These are phyloP conservation scores for Pristionchus maxplancki DNA, from an alignment of 2,888 invertebrate species.

Conservation along the genomic window DNA sequence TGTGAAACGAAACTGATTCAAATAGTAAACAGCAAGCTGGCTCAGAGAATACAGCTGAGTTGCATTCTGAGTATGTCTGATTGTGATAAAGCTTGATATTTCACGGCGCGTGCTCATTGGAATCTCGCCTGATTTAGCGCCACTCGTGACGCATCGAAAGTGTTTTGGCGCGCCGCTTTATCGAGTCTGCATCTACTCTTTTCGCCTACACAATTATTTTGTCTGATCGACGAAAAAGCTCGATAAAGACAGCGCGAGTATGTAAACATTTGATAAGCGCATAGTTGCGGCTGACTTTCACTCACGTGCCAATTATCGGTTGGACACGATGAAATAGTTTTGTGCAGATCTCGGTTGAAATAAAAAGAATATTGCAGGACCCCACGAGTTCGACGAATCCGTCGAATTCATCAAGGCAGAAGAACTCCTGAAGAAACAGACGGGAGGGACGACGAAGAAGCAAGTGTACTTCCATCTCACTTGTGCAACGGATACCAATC, in stretches of 20 bases:
- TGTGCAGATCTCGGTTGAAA: too few species aligned
- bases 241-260: too few species aligned
- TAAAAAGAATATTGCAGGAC: constrained; percentile 61
- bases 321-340: too few species aligned
- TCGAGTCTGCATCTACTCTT: too few species aligned
- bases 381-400: constrained; percentile 70
- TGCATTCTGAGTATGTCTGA: too few species aligned
- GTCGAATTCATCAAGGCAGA: constrained; percentile 70
- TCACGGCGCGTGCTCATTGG: neutral
- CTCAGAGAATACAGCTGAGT: too few species aligned
- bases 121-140: neutral
- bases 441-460: constrained; percentile 73
- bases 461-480: constrained; percentile 70
- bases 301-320: too few species aligned
- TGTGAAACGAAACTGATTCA: too few species aligned
- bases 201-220: too few species aligned
- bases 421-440: constrained; percentile 70
- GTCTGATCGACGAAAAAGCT: too few species aligned
- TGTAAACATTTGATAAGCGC: constrained; percentile 28
- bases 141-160: neutral
- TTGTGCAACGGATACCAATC: constrained; percentile 75
- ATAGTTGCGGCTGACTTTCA: neutral
- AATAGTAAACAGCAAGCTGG: too few species aligned
- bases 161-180: too few species aligned
- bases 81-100: neutral